phyloP scores from a whole-genome alignment of 2,888 invertebrate genomes.

The Drosophila suboccidentalis region DNA sequence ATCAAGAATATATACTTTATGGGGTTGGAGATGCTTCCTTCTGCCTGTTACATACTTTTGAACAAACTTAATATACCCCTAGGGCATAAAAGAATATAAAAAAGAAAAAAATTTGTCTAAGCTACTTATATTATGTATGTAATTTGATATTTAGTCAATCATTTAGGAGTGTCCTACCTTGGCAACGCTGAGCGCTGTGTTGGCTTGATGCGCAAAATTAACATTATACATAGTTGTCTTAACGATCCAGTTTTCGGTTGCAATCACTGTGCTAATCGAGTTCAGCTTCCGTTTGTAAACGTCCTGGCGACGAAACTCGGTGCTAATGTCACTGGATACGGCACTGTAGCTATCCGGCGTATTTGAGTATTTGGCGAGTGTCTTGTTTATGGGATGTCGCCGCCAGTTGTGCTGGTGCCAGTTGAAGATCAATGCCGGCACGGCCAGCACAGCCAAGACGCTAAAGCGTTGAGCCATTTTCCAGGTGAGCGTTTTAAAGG shows the following conservation, averaged over 20 bases:
- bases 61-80: too few relatives aligned
- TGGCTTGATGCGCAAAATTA: constrained; percentile 91
- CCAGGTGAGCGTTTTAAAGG: constrained; percentile 83
- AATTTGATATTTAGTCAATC: not conserved
- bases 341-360: constrained; percentile 86
- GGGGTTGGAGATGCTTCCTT: too few relatives aligned
- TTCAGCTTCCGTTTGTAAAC: constrained; percentile 90
- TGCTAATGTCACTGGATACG: constrained; percentile 79
- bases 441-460: constrained; percentile 77
- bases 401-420: constrained; percentile 91
- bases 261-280: constrained; percentile 89
- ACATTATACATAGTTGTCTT: constrained; percentile 92
- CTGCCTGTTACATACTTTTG: too few relatives aligned
- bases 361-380: constrained; percentile 89
- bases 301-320: constrained; percentile 86
- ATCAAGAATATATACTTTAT: too few relatives aligned
- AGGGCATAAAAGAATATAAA: too few relatives aligned
- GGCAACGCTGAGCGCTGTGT: constrained; percentile 91
- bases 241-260: constrained; percentile 95
- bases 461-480: constrained; percentile 84
- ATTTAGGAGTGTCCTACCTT: constrained; percentile 85
- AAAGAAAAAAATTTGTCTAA: too few relatives aligned
- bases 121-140: too few relatives aligned
- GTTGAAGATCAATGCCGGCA: constrained; percentile 83
- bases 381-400: constrained; percentile 91